Conservation (phyloP, 2,113 vertebrate genomes). For the Bucco capensis region DNA sequence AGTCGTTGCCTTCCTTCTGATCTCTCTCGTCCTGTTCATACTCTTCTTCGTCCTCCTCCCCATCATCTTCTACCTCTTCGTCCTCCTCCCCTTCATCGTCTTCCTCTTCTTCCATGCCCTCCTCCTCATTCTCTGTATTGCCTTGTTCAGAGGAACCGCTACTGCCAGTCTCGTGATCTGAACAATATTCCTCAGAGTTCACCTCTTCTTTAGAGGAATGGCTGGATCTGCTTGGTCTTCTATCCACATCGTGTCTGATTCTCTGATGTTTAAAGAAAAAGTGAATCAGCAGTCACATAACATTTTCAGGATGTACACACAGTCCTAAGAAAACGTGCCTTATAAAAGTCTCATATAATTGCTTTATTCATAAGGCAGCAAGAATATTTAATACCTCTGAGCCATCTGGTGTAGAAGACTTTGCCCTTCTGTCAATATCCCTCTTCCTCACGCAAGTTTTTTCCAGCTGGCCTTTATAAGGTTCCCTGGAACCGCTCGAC, state of each 20-base stretch:
- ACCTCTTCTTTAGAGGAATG: conserved; percentile 85
- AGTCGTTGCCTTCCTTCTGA: conserved; percentile 86
- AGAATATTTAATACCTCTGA: conserved; percentile 78
- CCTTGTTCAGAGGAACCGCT: conserved; percentile 87
- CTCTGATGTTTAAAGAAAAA: conserved; percentile 85
- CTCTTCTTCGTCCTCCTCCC: conserved; percentile 77
- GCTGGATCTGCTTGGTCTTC: conserved; percentile 80
- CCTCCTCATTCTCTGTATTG: conserved; percentile 83
- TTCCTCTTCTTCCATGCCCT: conserved; percentile 79
- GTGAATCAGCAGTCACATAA: conserved; percentile 69
- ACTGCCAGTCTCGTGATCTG: conserved; percentile 86
- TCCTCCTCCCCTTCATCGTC: conserved; percentile 78
- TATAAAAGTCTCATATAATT: conserved; percentile 52
- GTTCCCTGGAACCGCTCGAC: conserved; percentile 74
- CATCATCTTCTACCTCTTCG: conserved; percentile 83
- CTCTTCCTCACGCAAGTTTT: conserved; percentile 80
- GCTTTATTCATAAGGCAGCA: conserved; percentile 67
- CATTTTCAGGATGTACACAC: conserved; percentile 57
- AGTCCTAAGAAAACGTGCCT: conserved; percentile 41
- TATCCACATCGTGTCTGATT: conserved; percentile 80
- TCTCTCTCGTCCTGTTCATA: conserved; percentile 87
- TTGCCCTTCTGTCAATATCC: conserved; percentile 81
- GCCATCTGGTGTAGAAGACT: conserved; percentile 80
- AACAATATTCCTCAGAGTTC: conserved; percentile 89
- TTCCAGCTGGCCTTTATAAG: conserved; percentile 79